Evolutionary conservation across 1,140 invertebrate species (phyloP), one percentile per base, ranked within the genome.

Genomic region (Macrotrachela quadricornifera): DNA sequence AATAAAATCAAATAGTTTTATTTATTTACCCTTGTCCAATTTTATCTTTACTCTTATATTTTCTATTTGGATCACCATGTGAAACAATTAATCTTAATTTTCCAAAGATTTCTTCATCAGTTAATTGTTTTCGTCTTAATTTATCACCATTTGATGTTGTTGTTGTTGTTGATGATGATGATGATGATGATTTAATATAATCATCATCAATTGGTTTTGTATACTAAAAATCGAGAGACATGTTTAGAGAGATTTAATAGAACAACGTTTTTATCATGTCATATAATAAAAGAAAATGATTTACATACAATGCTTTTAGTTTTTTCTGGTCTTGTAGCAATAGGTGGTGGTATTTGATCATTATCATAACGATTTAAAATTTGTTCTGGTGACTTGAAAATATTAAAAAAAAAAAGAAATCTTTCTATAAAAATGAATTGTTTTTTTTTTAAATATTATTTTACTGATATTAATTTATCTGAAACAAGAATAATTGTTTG

Each of bases 1-100:
- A 30, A 4, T 30, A 4, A 30, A 30, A 30, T 30, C 21, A 30
- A 30, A 4, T 30, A n/a, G n/a, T 39, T 39, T 39, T 39, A 39
- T 39, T 45, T 43, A 66, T 74, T 74, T 71, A 83, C 81, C 94
- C 92, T 69, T 95, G 91, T 16, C 94, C 92, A 71, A 99, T 97
- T 73, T 96, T 96, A 65, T 97, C 90, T 79, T 96, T 83, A 74
- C 95, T 95, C 10, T 85, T 88, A 68, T 97, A 99, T 71, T 94
- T 95, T 62, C 85, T 78, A 72, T 88, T 92, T 10, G 71, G 71
- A 60, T 73, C 69, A 47, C 74, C 74, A 53, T 74, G 66, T 18
- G 71, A 71, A 13, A 94, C 88, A 64, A 62, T 77, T 72, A 66
- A 76, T 72, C 59, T 76, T 61, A 96, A 73, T 64, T 85, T 82